Evolutionary conservation across 2,888 invertebrate genomes (phyloP).

Genomic region (Mythimna impura): DNA sequence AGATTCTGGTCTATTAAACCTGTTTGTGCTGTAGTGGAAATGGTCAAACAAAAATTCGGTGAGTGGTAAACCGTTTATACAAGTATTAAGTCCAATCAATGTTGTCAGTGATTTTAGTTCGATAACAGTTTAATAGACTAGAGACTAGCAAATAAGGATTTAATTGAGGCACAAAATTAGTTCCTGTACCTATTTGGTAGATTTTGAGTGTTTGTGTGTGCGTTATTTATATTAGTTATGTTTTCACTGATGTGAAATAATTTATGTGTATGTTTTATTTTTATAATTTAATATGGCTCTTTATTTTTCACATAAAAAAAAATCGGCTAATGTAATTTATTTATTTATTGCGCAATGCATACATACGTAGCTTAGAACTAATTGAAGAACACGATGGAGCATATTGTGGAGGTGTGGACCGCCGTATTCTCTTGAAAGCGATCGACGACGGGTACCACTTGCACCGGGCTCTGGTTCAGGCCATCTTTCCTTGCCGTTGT

Average conservation of each 20-base stretch:
- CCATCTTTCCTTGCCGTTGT: too few relatives aligned
- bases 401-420: too few relatives aligned
- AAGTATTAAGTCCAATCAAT: background rate
- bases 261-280: background rate
- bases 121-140: background rate
- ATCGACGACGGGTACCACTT: too few relatives aligned
- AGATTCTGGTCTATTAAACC: conserved; percentile 9
- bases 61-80: background rate
- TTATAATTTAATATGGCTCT: background rate
- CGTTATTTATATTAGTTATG: background rate
- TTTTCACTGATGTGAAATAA: background rate
- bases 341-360: too few relatives aligned
- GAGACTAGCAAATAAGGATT: background rate
- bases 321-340: too few relatives aligned
- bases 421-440: too few relatives aligned
- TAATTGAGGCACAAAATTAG: background rate
- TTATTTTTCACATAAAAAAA: too few relatives aligned
- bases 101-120: conserved; percentile 4
- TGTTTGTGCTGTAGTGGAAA: background rate
- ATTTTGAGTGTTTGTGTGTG: background rate
- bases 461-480: too few relatives aligned
- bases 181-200: background rate
- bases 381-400: too few relatives aligned
- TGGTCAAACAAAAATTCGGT: background rate
- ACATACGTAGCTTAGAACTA: too few relatives aligned